A percentile compares a stretch with the other conserved stretches of the same genome.
These are phyloP conservation scores for Hydractinia echinata DNA, from an alignment of 30 jellyfish, hydroid and myxozoan genomes.

Conservation along the genomic window DNA sequence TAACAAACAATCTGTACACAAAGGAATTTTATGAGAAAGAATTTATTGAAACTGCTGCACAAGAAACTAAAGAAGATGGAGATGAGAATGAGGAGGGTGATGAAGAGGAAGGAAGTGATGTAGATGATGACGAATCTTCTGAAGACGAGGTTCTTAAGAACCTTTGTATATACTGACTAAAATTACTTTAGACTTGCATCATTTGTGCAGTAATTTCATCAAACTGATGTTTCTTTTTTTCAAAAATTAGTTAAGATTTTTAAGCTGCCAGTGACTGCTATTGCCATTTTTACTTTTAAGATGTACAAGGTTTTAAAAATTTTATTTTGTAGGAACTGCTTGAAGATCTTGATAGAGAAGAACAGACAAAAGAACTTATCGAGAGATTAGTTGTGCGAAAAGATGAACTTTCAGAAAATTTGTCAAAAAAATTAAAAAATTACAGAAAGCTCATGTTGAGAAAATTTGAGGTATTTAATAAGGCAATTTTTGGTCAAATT, in stretches of 20 bases:
- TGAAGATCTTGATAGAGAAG: conserved; percentile 44
- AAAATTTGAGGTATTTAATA: conserved; percentile 54
- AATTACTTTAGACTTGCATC: background rate
- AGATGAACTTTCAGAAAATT: conserved; percentile 64
- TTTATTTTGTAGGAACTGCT: conserved; percentile 27
- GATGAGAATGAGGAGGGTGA: conserved; percentile 49
- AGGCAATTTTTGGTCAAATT: no score
- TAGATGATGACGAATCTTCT: conserved; percentile 23
- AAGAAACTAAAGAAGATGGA: conserved; percentile 39
- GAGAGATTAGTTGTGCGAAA: conserved; percentile 64
- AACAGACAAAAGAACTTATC: conserved; percentile 17
- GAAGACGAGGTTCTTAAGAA: conserved; percentile 45
- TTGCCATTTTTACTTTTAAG: background rate
- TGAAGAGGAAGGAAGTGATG: conserved; percentile 46
- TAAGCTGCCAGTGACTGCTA: background rate
- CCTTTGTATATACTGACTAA: background rate
- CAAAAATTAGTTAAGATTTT: background rate
- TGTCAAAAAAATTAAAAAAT: conserved; percentile 33
- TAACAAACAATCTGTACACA: conserved; percentile 60
- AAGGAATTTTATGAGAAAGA: conserved; percentile 40
- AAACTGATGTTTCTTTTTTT: background rate
- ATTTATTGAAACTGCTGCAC: conserved; percentile 23
- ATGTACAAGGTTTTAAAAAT: background rate
- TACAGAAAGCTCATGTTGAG: conserved; percentile 41
- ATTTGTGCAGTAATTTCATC: background rate